Evolutionary conservation across 1,140 invertebrate genomes (phyloP), one percentile per base, ranked within the genome.

Genomic region (Anthonomus grandis): DNA sequence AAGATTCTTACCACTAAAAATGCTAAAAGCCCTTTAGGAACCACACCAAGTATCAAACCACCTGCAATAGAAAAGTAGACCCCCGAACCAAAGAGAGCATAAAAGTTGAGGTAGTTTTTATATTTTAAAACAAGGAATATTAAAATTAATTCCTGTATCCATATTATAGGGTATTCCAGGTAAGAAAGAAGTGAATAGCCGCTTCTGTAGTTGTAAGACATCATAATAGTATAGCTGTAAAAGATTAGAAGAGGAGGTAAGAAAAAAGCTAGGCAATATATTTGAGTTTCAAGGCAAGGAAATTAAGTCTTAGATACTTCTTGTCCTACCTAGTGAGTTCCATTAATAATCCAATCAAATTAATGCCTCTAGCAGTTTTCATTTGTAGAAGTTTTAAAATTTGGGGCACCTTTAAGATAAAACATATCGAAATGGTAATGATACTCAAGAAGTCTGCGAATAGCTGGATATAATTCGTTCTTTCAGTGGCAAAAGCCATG

Each of bases 331-430:
- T 86, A 46, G 73, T 75, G 15, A 87, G 71, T 74, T 87, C 86
- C 76, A 87, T 74, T 13, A 83, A 58, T 55, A 88, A 71, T 31
- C 82, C 78, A 57, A 81, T 67, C 45, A 83, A 61, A 59, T 81
- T 85, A 15, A 88, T 81, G 18, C 83, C 83, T 58, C 76, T 75
- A 8, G 82, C 79, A 34, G 78, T 81, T 69, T 82, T 79, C 22
- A 79, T 68, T 57, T 77, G 75, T 34, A 77, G 59, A 39, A 88
- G 66, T 56, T 78, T 79, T 38, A 82, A 66, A 59, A 88, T 87
- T 75, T 88, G 86, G 2, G 86, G 86, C 42, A 87, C 75, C 77
- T 88, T 88, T 60, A 85, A 69, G 52, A 86, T 74, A 24, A 86
- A 76, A 71, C 85, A 86, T 72, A 82, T 80, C 27, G 77, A 63